These are phyloP conservation scores for Ibycter americanus DNA, from an alignment of 2,797 vertebrate species.

Conservation along the genomic window DNA sequence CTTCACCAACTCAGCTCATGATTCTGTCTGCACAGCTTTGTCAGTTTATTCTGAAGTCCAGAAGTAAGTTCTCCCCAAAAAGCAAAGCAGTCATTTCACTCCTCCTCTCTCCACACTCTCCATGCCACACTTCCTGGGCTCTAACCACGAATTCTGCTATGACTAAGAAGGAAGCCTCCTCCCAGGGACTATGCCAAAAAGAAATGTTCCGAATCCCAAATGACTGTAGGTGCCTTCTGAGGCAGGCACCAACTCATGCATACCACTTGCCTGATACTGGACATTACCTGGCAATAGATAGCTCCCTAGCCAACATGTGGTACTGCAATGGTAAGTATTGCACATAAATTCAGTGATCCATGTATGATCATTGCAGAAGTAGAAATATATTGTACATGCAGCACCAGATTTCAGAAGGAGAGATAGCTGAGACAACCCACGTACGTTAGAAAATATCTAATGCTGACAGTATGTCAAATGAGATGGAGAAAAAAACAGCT, in stretches of 20 bases:
- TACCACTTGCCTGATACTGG: background rate
- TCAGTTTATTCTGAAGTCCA: background rate
- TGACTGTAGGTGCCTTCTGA: background rate
- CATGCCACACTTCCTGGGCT: fast-evolving
- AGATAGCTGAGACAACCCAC: background rate
- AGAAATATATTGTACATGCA: background rate
- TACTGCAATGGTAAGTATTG: background rate
- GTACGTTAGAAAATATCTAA: background rate
- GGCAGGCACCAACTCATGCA: fast-evolving
- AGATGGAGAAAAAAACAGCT: background rate
- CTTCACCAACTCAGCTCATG: background rate
- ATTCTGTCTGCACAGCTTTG: background rate
- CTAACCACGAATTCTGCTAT: background rate
- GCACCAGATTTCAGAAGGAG: background rate
- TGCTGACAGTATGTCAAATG: background rate
- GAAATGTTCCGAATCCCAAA: background rate
- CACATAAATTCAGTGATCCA: background rate
- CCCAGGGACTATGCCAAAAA: background rate
- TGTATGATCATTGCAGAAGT: background rate
- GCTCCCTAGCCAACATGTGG: background rate
- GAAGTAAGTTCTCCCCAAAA: background rate
- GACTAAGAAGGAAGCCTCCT: background rate
- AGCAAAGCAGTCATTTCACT: background rate
- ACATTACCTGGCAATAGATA: background rate
- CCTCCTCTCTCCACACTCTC: background rate